Conservation (phyloP, 2,888 invertebrate genomes). For the Clanis bilineata region DNA sequence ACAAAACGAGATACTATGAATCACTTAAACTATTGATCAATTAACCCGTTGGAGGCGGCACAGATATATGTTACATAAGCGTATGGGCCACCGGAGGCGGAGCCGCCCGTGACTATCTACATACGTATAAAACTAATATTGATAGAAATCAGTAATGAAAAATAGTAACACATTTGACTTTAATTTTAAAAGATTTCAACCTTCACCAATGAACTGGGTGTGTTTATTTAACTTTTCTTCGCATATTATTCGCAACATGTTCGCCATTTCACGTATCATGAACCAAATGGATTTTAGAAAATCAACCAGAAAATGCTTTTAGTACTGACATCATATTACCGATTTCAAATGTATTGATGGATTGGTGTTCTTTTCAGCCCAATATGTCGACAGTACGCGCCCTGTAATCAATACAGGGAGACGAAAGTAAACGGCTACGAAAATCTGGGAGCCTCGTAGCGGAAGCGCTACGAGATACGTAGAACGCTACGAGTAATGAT, state of each 20-base stretch:
- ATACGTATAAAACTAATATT: too few species aligned
- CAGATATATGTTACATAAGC: too few species aligned
- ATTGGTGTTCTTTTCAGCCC: not conserved
- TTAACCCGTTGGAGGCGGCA: too few species aligned
- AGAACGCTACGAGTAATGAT: not conserved
- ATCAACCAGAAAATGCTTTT: constrained; percentile 17
- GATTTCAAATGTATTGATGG: constrained; percentile 7
- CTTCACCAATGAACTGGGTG: too few species aligned
- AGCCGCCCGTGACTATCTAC: too few species aligned
- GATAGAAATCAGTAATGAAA: too few species aligned
- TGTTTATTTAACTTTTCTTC: too few species aligned
- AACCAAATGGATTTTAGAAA: constrained; percentile 3
- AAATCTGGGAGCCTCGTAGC: not conserved
- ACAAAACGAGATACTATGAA: too few species aligned
- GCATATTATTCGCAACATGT: not conserved
- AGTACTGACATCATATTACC: constrained; percentile 1
- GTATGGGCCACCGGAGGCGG: too few species aligned
- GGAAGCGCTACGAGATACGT: not conserved
- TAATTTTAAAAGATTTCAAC: too few species aligned
- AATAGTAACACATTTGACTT: too few species aligned
- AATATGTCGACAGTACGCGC: constrained; percentile 9
- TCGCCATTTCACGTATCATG: not conserved
- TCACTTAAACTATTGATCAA: too few species aligned
- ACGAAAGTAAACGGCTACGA: not conserved
- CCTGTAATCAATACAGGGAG: not conserved